phyloP scores from a whole-genome alignment of 2,797 vertebrate genomes.

The Lepilemur ruficaudatus region DNA sequence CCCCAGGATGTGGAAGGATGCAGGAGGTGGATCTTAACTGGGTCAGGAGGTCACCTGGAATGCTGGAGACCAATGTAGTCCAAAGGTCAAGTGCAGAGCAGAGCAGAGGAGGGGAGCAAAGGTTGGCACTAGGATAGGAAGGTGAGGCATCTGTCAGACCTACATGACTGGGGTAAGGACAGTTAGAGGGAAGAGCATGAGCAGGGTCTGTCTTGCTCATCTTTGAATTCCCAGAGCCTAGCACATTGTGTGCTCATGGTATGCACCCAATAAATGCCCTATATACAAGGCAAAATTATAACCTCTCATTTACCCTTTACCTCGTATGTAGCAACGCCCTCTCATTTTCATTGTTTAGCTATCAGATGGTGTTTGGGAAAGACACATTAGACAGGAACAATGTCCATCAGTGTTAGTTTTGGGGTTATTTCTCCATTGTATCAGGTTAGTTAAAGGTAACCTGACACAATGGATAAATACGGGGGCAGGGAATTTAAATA shows the following conservation, averaged over 20 bases:
- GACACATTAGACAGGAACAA: background rate
- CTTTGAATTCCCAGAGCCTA: background rate
- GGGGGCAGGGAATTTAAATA: background rate
- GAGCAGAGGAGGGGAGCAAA: background rate
- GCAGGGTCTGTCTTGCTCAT: background rate
- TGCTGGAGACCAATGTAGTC: background rate
- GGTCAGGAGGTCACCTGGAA: background rate
- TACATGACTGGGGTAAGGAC: background rate
- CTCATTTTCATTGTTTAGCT: background rate
- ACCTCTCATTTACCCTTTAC: background rate
- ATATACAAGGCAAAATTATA: background rate
- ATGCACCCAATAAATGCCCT: background rate
- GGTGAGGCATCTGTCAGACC: background rate
- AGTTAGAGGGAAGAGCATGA: background rate
- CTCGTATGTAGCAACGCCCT: background rate
- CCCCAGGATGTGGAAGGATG: background rate
- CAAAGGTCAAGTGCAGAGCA: background rate
- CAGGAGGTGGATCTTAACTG: background rate
- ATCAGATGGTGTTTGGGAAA: background rate
- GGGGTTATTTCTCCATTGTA: background rate
- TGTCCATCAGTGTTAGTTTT: background rate
- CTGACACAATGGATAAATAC: background rate
- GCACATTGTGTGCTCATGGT: background rate
- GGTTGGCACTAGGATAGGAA: background rate
- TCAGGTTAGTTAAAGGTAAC: background rate